phyloP scores from a whole-genome alignment of 2,888 invertebrate species.

The Nomada fucata region DNA sequence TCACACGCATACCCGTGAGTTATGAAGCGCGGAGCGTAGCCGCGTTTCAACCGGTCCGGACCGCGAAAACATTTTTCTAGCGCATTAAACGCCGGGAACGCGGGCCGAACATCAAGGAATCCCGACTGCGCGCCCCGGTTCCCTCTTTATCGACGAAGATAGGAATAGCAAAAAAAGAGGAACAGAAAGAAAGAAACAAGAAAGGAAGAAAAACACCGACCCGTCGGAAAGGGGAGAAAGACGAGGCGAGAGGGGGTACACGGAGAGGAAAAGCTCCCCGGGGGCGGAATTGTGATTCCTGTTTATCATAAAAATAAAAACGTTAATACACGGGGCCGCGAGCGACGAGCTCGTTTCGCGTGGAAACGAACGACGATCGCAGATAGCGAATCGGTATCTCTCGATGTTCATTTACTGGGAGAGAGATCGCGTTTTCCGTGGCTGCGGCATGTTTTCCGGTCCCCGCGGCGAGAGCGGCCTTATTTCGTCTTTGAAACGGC shows the following conservation, averaged over 20 bases:
- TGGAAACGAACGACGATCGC: slow-evolving; percentile 52
- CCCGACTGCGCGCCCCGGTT: slow-evolving; percentile 13
- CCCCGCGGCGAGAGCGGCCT: background rate
- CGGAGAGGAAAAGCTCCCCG: background rate
- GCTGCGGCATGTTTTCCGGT: slow-evolving; percentile 16
- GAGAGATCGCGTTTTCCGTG: slow-evolving; percentile 35
- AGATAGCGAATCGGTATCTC: slow-evolving; percentile 53
- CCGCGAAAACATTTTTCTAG: slow-evolving; percentile 68
- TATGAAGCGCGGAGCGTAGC: slow-evolving; percentile 51
- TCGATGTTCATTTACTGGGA: slow-evolving; percentile 53
- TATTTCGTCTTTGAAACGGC: background rate
- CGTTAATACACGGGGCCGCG: slow-evolving; percentile 39
- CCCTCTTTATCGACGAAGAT: slow-evolving; percentile 42
- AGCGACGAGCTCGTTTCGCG: slow-evolving; percentile 38
- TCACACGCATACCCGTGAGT: slow-evolving; percentile 64
- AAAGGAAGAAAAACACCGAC: too few species aligned
- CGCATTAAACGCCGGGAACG: slow-evolving; percentile 68
- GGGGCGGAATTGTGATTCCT: slow-evolving; percentile 37
- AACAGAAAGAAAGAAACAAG: too few species aligned
- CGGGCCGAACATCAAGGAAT: slow-evolving; percentile 45
- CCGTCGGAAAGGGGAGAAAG: background rate
- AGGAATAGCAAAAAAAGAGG: background rate
- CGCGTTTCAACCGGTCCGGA: slow-evolving; percentile 45
- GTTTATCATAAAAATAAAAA: slow-evolving; percentile 59
- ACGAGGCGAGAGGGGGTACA: too few species aligned